phyloP scores from a whole-genome alignment of 1,140 invertebrate genomes.

The Arion vulgaris region DNA sequence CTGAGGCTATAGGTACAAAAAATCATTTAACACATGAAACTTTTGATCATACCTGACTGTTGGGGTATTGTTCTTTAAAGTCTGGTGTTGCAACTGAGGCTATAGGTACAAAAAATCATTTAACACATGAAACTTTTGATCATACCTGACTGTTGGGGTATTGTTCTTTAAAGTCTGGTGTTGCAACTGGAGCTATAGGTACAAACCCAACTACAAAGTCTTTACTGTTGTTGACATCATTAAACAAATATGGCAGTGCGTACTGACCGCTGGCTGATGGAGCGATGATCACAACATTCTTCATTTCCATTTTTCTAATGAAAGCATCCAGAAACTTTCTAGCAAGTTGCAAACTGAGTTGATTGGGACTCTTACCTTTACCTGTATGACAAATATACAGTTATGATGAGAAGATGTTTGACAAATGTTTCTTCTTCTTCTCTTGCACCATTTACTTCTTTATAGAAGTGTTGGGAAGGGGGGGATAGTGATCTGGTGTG shows the following conservation, averaged over 20 bases:
- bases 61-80: constrained; percentile 48
- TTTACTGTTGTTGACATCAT: constrained; percentile 44
- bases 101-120: too few relatives aligned
- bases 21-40: too few relatives aligned
- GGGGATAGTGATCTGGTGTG: too few relatives aligned
- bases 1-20: too few relatives aligned
- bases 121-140: too few relatives aligned
- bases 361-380: constrained; percentile 61
- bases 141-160: constrained; percentile 57
- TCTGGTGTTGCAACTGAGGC: constrained; percentile 70
- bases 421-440: too few relatives aligned
- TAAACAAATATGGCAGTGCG: constrained; percentile 70
- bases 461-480: too few relatives aligned
- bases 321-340: constrained; percentile 63
- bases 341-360: constrained; percentile 16
- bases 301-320: constrained; percentile 53
- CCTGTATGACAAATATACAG: constrained; percentile 51
- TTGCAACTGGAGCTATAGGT: constrained; percentile 72
- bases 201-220: constrained; percentile 67
- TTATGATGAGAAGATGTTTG: too few relatives aligned
- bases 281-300: constrained; percentile 69
- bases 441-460: too few relatives aligned
- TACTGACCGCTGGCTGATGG: constrained; percentile 75
- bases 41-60: constrained; percentile 57
- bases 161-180: constrained; percentile 49